Evolutionary conservation across 2,797 vertebrate species (phyloP).

Genomic region (Xiphorhynchus erythropygius): DNA sequence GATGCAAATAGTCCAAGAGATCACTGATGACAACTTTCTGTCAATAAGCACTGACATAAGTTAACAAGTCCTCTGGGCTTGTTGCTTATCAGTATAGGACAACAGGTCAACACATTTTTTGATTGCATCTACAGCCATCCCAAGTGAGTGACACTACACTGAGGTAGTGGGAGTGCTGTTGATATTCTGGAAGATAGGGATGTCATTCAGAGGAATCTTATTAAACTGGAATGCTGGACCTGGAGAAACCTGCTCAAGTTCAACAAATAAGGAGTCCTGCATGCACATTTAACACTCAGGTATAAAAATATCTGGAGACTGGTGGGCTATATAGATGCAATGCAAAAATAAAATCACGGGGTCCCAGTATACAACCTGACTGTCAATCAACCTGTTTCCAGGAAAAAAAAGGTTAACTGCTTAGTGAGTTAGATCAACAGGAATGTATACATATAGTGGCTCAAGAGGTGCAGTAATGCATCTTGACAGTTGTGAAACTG

Average conservation of each 20-base stretch:
- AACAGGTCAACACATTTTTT: not conserved
- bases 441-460: not conserved
- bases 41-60: not conserved
- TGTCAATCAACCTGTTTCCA: not conserved
- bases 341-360: not conserved
- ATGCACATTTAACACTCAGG: not conserved
- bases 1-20: not conserved
- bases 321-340: not conserved
- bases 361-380: not conserved
- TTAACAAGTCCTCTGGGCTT: not conserved
- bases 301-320: not conserved
- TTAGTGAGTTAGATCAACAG: not conserved
- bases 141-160: fast-evolving
- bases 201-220: not conserved
- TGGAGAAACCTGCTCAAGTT: not conserved
- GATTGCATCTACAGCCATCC: not conserved
- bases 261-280: not conserved
- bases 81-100: not conserved
- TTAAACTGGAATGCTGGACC: not conserved
- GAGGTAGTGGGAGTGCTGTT: fast-evolving
- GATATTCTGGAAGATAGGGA: not conserved
- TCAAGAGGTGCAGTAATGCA: not conserved
- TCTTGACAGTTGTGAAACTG: not conserved
- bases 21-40: not conserved
- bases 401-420: not conserved